phyloP scores from a whole-genome alignment of 2,113 vertebrate species.

The Progne subis region DNA sequence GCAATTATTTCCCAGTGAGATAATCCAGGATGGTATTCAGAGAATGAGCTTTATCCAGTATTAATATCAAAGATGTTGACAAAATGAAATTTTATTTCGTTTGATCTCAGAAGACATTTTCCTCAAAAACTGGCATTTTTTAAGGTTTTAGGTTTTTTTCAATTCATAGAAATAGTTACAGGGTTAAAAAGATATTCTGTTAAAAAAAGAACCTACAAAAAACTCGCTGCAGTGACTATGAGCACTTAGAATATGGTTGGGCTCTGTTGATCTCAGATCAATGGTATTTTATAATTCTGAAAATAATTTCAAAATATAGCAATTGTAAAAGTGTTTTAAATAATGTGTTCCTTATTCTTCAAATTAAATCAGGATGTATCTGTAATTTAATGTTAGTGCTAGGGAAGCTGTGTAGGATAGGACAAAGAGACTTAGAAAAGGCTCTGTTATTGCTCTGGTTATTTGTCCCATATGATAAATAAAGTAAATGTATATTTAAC shows the following conservation, averaged over 20 bases:
- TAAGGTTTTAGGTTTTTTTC: not conserved
- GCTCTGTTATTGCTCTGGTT: not conserved
- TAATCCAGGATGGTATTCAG: not conserved
- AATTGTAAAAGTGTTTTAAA: not conserved
- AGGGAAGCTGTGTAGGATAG: not conserved
- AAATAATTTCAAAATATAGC: not conserved
- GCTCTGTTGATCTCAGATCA: not conserved
- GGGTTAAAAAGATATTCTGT: accelerated
- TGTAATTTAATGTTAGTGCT: not conserved
- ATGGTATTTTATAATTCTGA: not conserved
- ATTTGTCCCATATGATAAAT: not conserved
- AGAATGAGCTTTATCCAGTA: not conserved
- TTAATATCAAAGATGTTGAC: not conserved
- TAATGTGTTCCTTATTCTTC: not conserved
- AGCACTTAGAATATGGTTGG: not conserved
- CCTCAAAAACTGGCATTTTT: not conserved
- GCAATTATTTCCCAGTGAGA: not conserved
- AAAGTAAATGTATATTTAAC: not conserved
- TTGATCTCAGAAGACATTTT: not conserved
- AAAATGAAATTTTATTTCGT: not conserved
- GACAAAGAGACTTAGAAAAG: not conserved
- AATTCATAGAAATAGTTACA: not conserved
- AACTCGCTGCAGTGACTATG: not conserved
- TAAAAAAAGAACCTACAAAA: no score
- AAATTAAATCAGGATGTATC: not conserved